Base-by-base conservation (phyloP, 30 jellyfish, hydroid and myxozoan species). In the Aurelia sp. region DNA sequence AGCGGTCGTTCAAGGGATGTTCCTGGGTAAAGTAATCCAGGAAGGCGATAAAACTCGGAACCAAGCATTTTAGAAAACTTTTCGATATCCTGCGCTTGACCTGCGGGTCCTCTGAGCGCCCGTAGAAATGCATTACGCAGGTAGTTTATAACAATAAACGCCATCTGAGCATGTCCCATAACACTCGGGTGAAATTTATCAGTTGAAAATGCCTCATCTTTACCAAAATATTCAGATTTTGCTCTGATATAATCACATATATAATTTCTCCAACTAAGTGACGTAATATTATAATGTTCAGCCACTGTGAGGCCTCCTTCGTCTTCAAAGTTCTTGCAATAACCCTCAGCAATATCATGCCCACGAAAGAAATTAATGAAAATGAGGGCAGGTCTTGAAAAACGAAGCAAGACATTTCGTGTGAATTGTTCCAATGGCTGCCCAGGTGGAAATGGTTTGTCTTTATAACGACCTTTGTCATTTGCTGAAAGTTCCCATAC, bases 141-240 rank as follows among this genome's bases (percentile, higher is more conserved):
- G 60, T 95, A 92, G 79, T 95, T 87, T 8, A 95, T 95, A 63
- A 95, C 89, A 23, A 95, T 80, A 74, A 89, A 95, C 11, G 98
- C 98, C 99, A 95, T 95, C 57, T 95, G 99, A 18, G 99, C 99
- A 78, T 95, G 99, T 15, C 97, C 99, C 27, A 89, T 78, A 21
- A 90, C 76, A 66, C 99, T 95, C 57, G 99, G 99, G 57, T 95
- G 99, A 44, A 95, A 82, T 10, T 83, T 50, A 52, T 95, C 99
- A 11, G 88, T 27, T 19, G 95, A 66, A 59, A 95, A 89, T 12
- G 81, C 65, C 10, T 60, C 63, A 16, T 79, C 73, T 15, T 72
- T 65, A 3, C 93, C 85, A 74, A 95, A 95, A n/a, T 59, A 71
- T n/a, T 70, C 86, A 13, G 76, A 65, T 27, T 76, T 68, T 30